A percentile compares a stretch with the other conserved stretches of the same genome.
phyloP scores from a whole-genome alignment of 2,113 vertebrate genomes.

The Stigmatopora argus region DNA sequence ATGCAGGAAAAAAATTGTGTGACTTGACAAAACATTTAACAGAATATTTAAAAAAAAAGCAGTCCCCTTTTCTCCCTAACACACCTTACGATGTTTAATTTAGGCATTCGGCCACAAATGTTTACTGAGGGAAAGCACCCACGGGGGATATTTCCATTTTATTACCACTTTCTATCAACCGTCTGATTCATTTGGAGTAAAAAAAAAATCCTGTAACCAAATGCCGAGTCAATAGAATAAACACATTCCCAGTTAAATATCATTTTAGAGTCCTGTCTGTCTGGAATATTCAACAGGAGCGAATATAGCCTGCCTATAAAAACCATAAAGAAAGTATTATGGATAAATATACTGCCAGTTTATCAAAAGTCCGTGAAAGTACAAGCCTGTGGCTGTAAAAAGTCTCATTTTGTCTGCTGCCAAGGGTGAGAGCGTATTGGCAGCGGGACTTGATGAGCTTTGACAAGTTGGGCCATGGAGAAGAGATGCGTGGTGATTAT shows the following conservation, averaged over 20 bases:
- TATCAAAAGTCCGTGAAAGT: slow-evolving; percentile 8
- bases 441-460: slow-evolving; percentile 43
- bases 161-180: slow-evolving; percentile 5
- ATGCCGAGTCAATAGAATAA: slow-evolving; percentile 8
- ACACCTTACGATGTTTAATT: slow-evolving; percentile 2
- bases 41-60: not conserved
- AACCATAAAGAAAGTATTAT: slow-evolving; percentile 11
- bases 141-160: not conserved
- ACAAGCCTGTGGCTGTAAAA: slow-evolving; percentile 37
- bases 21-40: not conserved
- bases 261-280: slow-evolving; percentile 1
- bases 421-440: slow-evolving; percentile 58
- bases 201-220: not conserved
- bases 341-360: slow-evolving; percentile 38
- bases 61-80: not conserved
- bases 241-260: not conserved
- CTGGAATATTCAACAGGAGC: not conserved
- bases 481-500: slow-evolving; percentile 62
- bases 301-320: not conserved
- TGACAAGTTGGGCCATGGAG: slow-evolving; percentile 60
- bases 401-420: slow-evolving; percentile 52
- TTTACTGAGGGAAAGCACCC: not conserved
- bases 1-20: no score
- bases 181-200: slow-evolving; percentile 4
- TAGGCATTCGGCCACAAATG: slow-evolving; percentile 4